phyloP scores from a whole-genome alignment of 2,113 vertebrate species.

The Anarhynchus alexandrinus region DNA sequence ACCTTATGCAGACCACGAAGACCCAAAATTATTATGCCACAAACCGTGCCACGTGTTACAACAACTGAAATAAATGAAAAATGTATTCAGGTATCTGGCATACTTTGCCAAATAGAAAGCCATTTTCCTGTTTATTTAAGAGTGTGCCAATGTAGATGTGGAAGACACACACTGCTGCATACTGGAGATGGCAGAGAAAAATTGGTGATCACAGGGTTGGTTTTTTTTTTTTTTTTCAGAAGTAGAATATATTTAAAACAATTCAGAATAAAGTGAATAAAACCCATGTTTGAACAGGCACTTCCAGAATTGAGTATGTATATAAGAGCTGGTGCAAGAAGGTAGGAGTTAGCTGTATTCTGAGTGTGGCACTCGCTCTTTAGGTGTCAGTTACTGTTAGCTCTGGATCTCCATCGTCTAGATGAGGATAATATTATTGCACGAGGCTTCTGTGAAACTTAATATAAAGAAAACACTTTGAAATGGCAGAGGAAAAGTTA shows the following conservation, averaged over 20 bases:
- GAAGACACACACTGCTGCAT: background rate
- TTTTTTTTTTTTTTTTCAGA: background rate
- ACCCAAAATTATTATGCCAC: background rate
- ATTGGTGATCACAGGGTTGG: background rate
- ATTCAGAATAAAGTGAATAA: background rate
- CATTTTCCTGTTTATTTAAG: background rate
- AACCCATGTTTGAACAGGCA: rapidly evolving
- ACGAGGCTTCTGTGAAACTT: background rate
- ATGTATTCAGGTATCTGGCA: rapidly evolving
- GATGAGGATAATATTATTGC: background rate
- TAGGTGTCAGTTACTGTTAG: background rate
- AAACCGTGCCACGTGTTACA: rapidly evolving
- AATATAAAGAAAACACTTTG: background rate
- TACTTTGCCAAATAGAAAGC: background rate
- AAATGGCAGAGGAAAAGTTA: background rate
- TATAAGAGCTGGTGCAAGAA: background rate
- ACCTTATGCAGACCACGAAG: background rate
- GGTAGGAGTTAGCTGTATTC: background rate
- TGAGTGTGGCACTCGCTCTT: background rate
- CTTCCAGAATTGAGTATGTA: background rate
- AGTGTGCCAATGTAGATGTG: background rate
- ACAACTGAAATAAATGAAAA: background rate
- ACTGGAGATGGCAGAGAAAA: background rate
- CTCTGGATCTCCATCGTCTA: background rate
- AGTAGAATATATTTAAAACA: background rate